Evolutionary conservation across 2,888 invertebrate species (phyloP), one percentile per base, ranked within the genome.

Genomic region (Chrysina gloriosa): DNA sequence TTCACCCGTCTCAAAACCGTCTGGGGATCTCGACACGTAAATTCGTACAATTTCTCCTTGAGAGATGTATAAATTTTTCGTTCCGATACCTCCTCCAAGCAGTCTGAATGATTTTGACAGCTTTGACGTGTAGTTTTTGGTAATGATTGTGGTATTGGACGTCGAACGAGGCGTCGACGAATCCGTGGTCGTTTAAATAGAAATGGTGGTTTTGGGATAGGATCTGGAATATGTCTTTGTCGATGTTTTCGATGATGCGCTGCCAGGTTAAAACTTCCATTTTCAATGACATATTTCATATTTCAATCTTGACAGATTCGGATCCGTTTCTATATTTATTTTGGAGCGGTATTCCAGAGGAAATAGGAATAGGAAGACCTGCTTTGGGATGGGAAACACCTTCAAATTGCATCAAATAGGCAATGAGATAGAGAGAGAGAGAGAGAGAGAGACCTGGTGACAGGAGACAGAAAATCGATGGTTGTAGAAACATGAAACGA

Each of bases 91-190:
- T 52, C 2, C 66, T 29, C 42, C 75, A 72, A 54, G 68, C 71
- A 11, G 67, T 72, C 50, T 76, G 71, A 65, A 78, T 77, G 7
- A 71, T 70, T 52, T 11, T 65, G 4, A 72, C 75, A 4, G 72
- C 69, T 29, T 16, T 31, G 5, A n/a, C 14, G 25, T 36, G 2
- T 4, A 5, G 11, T 16, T 34, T 7, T n/a, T n/a, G n/a, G n/a
- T n/a, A n/a, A 4, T 6, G 14, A 1, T 29, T 5, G 2, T 23
- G 9, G 9, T 52, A 52, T 39, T 52, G 23, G 5, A 29, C 7
- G 7, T 6, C 14, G 19, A 16, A 42, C 19, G 7, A n/a, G 14
- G 7, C 7, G 16, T 16, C n/a, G 7, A 14, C 4, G n/a, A 23
- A 21, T 14, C 11, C 2, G 2, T 58, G 4, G 21, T n/a, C 50